Percentiles rank a stretch among this genome's conserved stretches.
Evolutionary conservation across 2,797 vertebrate species (phyloP).

Genomic region (Mareca strepera): DNA sequence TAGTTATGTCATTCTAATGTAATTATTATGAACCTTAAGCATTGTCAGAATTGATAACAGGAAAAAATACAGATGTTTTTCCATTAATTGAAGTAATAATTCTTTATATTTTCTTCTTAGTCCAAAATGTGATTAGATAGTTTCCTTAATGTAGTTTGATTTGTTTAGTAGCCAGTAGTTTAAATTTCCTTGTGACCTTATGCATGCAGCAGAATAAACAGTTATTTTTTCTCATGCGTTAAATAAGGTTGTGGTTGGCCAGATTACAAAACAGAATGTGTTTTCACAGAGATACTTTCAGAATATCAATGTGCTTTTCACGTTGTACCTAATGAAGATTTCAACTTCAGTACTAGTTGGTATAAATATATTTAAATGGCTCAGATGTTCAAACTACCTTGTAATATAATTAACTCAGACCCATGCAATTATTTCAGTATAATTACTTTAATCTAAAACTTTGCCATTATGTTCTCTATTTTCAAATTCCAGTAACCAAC

Average conservation of each 20-base stretch:
- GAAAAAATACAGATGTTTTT: background rate
- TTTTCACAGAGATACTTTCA: background rate
- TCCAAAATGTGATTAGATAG: background rate
- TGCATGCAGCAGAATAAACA: background rate
- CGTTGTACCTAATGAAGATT: constrained; percentile 14
- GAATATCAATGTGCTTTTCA: constrained; percentile 35
- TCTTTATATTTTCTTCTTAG: background rate
- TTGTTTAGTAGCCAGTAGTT: background rate
- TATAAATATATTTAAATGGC: constrained; percentile 22
- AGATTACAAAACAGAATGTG: background rate
- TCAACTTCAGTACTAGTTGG: constrained; percentile 27
- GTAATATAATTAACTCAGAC: constrained; percentile 68
- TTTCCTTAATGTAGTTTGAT: background rate
- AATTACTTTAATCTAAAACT: constrained; percentile 71
- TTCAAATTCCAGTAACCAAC: constrained; percentile 65
- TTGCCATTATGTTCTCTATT: constrained; percentile 49
- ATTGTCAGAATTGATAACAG: background rate
- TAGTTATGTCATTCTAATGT: background rate
- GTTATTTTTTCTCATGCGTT: background rate
- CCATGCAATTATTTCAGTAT: constrained; percentile 56
- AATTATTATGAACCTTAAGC: background rate
- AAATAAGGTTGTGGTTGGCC: background rate
- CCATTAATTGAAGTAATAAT: background rate
- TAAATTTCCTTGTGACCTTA: background rate
- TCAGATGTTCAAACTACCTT: constrained; percentile 54